These are phyloP conservation scores for Xestia c-nigrum DNA, from an alignment of 2,888 invertebrate genomes.

Conservation along the genomic window DNA sequence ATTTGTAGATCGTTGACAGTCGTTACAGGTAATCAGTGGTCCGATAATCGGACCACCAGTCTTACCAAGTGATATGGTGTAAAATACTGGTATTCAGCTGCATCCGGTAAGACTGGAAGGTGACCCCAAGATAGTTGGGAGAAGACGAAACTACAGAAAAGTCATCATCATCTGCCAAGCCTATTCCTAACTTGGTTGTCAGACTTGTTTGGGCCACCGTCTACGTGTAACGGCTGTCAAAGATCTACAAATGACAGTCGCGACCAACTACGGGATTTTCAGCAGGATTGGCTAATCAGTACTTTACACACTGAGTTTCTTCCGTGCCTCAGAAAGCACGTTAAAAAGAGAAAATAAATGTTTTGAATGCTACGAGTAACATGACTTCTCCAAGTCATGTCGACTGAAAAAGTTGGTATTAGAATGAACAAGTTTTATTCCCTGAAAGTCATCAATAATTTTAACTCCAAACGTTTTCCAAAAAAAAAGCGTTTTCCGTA, in stretches of 20 bases:
- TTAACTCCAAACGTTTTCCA: constrained; percentile 13
- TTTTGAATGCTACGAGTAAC: background rate
- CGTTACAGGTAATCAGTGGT: background rate
- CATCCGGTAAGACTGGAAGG: background rate
- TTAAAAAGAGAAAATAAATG: background rate
- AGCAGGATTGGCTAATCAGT: too few relatives aligned
- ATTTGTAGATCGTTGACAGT: background rate
- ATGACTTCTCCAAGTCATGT: background rate
- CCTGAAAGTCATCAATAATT: constrained; percentile 20
- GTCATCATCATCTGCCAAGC: too few relatives aligned
- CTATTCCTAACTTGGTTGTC: too few relatives aligned
- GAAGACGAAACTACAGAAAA: background rate
- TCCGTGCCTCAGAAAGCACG: too few relatives aligned
- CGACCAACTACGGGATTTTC: too few relatives aligned
- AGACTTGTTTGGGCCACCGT: too few relatives aligned
- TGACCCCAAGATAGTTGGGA: background rate
- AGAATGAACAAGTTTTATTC: background rate
- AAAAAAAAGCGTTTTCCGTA: too few relatives aligned
- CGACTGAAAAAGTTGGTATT: background rate
- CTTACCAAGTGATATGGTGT: background rate
- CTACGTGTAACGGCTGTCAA: too few relatives aligned
- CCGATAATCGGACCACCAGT: too few relatives aligned
- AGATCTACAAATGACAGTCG: too few relatives aligned
- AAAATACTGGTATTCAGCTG: background rate
- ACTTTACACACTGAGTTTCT: too few relatives aligned